Conservation (phyloP, 2,113 vertebrate species). For the Pituophis catenifer region DNA sequence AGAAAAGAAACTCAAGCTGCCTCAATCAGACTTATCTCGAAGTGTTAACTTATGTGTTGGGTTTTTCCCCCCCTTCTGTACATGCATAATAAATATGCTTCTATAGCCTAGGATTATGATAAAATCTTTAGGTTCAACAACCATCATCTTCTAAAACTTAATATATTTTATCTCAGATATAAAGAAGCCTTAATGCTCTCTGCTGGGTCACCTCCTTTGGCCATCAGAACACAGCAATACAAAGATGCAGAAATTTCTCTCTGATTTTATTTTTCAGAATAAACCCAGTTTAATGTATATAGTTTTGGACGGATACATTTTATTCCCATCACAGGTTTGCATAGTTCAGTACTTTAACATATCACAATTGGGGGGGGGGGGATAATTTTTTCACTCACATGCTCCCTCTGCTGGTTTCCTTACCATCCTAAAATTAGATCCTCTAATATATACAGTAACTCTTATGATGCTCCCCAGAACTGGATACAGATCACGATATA, state of each 20-base stretch:
- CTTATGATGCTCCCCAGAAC: neutral
- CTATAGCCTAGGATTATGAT: neutral
- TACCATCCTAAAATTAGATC: neutral
- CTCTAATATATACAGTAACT: neutral
- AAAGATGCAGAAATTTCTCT: neutral
- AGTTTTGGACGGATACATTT: neutral
- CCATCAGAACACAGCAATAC: neutral
- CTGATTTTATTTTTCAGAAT: neutral
- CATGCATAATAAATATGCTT: neutral
- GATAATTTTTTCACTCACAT: neutral
- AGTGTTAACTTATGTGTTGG: neutral
- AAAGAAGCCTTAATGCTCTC: neutral
- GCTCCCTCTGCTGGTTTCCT: slow-evolving; percentile 16
- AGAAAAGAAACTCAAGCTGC: neutral
- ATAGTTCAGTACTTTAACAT: neutral
- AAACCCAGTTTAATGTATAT: neutral
- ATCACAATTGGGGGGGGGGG: neutral
- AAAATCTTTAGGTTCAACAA: neutral
- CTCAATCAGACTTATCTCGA: neutral
- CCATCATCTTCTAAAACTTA: neutral
- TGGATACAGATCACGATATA: neutral
- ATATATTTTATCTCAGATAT: neutral
- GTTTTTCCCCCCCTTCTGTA: neutral
- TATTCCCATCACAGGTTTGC: neutral
- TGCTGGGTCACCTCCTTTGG: neutral